Percentiles rank a stretch among this genome's conserved stretches.
Conservation (phyloP, 2,113 vertebrate species). For the Lynx canadensis region DNA sequence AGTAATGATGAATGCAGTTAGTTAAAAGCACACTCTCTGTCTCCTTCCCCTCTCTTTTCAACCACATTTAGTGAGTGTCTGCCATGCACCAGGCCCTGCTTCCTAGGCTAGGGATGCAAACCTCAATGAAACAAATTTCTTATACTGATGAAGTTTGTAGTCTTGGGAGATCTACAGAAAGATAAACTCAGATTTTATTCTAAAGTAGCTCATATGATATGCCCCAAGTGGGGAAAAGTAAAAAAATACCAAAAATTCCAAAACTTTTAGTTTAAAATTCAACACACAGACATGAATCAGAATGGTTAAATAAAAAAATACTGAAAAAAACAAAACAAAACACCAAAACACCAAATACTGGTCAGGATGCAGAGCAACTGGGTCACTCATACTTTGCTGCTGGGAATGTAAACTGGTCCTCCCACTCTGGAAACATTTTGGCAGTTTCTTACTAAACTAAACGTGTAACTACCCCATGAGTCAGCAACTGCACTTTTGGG, state of each 20-base stretch:
- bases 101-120: not conserved
- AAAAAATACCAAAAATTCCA: not conserved
- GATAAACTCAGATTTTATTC: not conserved
- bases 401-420: not conserved
- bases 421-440: no score
- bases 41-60: not conserved
- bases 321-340: not conserved
- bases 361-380: not conserved
- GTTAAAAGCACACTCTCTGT: not conserved
- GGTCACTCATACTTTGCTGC: not conserved
- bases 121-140: not conserved
- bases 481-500: not conserved
- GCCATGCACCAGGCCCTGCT: not conserved
- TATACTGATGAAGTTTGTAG: not conserved
- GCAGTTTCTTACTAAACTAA: no score
- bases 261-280: constrained; percentile 1
- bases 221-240: not conserved
- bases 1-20: not conserved
- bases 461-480: not conserved
- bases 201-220: not conserved
- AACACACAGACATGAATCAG: not conserved
- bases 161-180: not conserved
- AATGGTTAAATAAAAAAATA: not conserved
- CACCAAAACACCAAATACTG: not conserved
- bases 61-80: not conserved